A percentile compares a stretch with the other conserved stretches of the same genome.
Evolutionary conservation across 1,140 invertebrate species (phyloP).

Genomic region (Drosophila virilis): DNA sequence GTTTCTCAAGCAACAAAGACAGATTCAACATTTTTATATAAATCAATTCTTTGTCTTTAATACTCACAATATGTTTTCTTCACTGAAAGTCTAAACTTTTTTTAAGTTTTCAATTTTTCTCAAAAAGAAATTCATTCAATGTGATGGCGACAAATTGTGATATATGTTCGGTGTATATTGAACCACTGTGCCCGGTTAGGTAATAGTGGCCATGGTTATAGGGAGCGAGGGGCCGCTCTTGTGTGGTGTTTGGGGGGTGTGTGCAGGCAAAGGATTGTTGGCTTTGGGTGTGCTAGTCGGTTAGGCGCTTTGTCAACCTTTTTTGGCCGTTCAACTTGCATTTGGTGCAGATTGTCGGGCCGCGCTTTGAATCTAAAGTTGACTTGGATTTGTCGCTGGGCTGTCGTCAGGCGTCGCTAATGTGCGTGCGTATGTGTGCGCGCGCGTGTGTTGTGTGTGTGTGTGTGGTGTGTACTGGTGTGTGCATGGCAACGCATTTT

Average conservation of each 20-base stretch:
- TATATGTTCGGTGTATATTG: not conserved
- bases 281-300: constrained; percentile 8
- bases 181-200: constrained; percentile 13
- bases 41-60: no score
- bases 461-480: not conserved
- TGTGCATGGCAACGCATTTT: constrained; percentile 32
- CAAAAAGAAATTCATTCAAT: not conserved
- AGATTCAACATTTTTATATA: no score
- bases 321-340: constrained; percentile 28
- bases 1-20: no score
- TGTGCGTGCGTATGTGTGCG: constrained; percentile 9
- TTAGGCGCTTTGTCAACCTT: constrained; percentile 36
- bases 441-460: constrained; percentile 6
- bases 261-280: not conserved
- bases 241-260: no score
- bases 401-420: constrained; percentile 22
- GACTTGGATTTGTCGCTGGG: constrained; percentile 39
- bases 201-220: not conserved
- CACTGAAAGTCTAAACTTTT: no score
- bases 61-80: no score
- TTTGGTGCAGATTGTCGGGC: constrained; percentile 16
- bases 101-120: no score
- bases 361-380: constrained; percentile 41
- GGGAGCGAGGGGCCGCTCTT: not conserved
- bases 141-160: not conserved